These are phyloP conservation scores for Thunnus albacares DNA, from an alignment of 2,797 vertebrate genomes.

Conservation along the genomic window DNA sequence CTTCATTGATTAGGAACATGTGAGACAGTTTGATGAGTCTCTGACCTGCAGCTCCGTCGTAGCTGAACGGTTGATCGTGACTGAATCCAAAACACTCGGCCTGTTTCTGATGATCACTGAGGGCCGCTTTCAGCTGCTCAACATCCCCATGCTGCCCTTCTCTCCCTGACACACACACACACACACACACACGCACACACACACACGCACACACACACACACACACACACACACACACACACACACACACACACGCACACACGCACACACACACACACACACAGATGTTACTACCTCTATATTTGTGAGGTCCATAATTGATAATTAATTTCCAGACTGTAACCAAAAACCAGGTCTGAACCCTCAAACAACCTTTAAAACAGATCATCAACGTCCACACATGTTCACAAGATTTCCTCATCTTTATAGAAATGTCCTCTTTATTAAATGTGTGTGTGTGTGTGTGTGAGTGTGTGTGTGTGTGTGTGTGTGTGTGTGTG, in stretches of 20 bases:
- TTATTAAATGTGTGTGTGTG: background rate
- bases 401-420: no score
- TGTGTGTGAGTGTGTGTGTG: background rate
- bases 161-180: conserved; percentile 25
- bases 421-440: background rate
- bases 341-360: no score
- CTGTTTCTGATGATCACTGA: background rate
- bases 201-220: background rate
- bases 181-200: background rate
- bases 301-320: no score
- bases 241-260: background rate
- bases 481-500: conserved; percentile 5
- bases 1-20: no score
- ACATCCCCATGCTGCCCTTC: conserved; percentile 23
- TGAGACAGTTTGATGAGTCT: background rate
- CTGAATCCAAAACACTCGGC: conserved; percentile 29
- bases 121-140: background rate
- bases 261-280: background rate
- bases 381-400: no score
- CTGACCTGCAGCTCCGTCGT: conserved; percentile 37
- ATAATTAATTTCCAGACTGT: no score
- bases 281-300: background rate
- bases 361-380: no score
- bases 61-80: background rate
- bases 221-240: background rate